Conservation (phyloP, 2,797 vertebrate species). For the Cottoperca gobio region DNA sequence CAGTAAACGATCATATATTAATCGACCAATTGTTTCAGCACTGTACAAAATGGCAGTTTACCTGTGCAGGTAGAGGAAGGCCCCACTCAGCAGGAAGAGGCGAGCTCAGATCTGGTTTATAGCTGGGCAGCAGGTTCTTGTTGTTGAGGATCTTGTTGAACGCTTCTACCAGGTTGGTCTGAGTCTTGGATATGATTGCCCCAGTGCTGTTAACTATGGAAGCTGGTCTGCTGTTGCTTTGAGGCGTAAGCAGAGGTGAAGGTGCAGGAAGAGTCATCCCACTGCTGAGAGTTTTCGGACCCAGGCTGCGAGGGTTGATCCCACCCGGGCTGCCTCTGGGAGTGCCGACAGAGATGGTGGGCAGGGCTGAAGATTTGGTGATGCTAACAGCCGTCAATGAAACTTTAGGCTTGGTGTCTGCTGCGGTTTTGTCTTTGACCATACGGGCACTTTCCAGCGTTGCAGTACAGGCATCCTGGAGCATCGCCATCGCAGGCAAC, state of each 20-base stretch:
- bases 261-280: constrained; percentile 78
- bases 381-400: constrained; percentile 88
- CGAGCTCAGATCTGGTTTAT: constrained; percentile 91
- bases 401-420: constrained; percentile 77
- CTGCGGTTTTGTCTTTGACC: constrained; percentile 84
- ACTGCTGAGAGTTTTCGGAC: constrained; percentile 86
- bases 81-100: constrained; percentile 88
- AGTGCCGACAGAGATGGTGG: constrained; percentile 77
- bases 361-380: constrained; percentile 85
- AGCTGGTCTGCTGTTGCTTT: constrained; percentile 85
- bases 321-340: constrained; percentile 52
- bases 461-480: constrained; percentile 89
- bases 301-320: constrained; percentile 69
- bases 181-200: constrained; percentile 92
- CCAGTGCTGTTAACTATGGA: constrained; percentile 86
- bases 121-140: constrained; percentile 94
- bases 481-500: constrained; percentile 82
- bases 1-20: not conserved
- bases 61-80: constrained; percentile 88
- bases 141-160: constrained; percentile 98
- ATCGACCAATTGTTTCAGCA: not conserved
- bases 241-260: constrained; percentile 55
- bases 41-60: constrained; percentile 29
- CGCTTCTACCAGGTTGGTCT: constrained; percentile 95
- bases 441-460: constrained; percentile 88